Percentiles rank a stretch among this genome's conserved stretches.
Evolutionary conservation across 2,888 invertebrate species (phyloP).

Genomic region (Panopea generosa): DNA sequence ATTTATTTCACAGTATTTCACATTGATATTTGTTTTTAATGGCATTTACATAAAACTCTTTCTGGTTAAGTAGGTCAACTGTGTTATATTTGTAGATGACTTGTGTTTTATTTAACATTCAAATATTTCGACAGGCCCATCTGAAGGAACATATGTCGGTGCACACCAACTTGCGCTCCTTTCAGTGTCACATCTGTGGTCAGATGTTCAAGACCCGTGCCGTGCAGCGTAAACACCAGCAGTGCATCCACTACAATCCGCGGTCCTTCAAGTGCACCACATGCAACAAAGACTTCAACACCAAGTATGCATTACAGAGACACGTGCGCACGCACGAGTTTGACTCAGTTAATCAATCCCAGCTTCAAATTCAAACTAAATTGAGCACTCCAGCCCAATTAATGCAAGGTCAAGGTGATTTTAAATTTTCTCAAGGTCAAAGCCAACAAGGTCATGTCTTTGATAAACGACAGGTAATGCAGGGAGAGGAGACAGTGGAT

Average conservation of each 20-base stretch:
- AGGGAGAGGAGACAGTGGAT: slow-evolving; percentile 31
- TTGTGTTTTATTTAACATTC: too few species aligned
- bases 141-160: slow-evolving; percentile 83
- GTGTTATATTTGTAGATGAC: too few species aligned
- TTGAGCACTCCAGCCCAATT: not conserved
- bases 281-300: slow-evolving; percentile 85
- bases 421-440: slow-evolving; percentile 17
- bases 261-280: slow-evolving; percentile 81
- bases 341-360: not conserved
- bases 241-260: slow-evolving; percentile 85
- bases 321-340: slow-evolving; percentile 82
- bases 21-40: too few species aligned
- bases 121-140: slow-evolving; percentile 84
- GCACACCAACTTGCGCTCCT: slow-evolving; percentile 85
- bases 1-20: too few species aligned
- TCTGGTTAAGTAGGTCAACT: too few species aligned
- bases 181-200: slow-evolving; percentile 87
- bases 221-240: slow-evolving; percentile 85
- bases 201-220: slow-evolving; percentile 86
- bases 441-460: slow-evolving; percentile 2
- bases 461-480: not conserved
- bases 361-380: not conserved
- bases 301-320: slow-evolving; percentile 84
- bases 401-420: not conserved
- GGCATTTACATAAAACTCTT: too few species aligned